Conservation (phyloP, 2,113 vertebrate genomes). For the Oryzias melastigma region DNA sequence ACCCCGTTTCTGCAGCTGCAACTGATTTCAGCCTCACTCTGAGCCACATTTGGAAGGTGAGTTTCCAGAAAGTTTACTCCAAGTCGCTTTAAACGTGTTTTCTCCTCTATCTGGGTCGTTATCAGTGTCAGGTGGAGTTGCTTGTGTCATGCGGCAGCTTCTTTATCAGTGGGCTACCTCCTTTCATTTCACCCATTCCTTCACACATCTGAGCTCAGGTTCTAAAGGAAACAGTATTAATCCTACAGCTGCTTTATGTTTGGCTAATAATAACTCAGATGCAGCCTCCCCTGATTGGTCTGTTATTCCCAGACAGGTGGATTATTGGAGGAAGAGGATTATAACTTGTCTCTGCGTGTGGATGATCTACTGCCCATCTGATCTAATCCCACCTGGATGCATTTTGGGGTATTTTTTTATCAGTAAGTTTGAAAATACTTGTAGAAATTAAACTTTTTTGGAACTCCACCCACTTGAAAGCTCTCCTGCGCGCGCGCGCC, state of each 20-base stretch:
- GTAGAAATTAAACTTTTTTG: background rate
- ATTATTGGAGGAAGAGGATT: slow-evolving; percentile 63
- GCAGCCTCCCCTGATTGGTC: slow-evolving; percentile 36
- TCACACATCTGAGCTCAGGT: slow-evolving; percentile 20
- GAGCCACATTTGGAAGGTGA: slow-evolving; percentile 50
- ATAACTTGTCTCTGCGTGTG: slow-evolving; percentile 50
- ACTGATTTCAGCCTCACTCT: slow-evolving; percentile 28
- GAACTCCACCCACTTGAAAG: slow-evolving; percentile 27
- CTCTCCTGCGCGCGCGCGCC: background rate
- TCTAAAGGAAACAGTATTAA: slow-evolving; percentile 26
- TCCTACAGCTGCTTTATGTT: slow-evolving; percentile 40
- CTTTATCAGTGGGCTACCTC: slow-evolving; percentile 61
- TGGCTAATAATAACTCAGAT: slow-evolving; percentile 56
- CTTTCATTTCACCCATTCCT: slow-evolving; percentile 58
- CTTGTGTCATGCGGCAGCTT: slow-evolving; percentile 63
- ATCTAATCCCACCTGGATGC: background rate
- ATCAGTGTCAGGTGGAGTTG: slow-evolving; percentile 68
- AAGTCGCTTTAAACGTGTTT: too few species aligned
- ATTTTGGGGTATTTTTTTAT: background rate
- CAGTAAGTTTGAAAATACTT: background rate
- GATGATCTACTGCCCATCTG: slow-evolving; percentile 30
- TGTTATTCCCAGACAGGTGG: slow-evolving; percentile 53
- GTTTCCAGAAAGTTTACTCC: too few species aligned
- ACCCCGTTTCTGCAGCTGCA: slow-evolving; percentile 23
- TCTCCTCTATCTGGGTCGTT: slow-evolving; percentile 63